Evolutionary conservation across 2,113 vertebrate genomes (phyloP).

Genomic region (Limnothrissa miodon): DNA sequence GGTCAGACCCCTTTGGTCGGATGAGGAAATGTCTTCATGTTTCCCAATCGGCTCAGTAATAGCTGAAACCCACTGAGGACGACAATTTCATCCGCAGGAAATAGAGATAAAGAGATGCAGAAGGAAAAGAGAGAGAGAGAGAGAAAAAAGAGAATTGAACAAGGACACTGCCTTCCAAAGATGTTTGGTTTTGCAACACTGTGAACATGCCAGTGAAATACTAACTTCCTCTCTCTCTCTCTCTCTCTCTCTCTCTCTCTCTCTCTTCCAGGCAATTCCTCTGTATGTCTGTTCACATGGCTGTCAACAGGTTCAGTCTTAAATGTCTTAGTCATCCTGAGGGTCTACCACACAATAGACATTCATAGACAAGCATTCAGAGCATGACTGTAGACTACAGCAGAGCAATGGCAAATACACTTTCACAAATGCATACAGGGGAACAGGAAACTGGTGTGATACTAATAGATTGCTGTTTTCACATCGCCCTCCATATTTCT

Average conservation of each 20-base stretch:
- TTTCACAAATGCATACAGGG: neutral
- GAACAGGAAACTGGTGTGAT: too few relatives aligned
- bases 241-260: neutral
- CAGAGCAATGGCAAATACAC: neutral
- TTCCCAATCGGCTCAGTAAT: constrained; percentile 48
- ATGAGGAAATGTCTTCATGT: constrained; percentile 66
- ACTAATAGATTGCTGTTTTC: too few relatives aligned
- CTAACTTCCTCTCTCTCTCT: neutral
- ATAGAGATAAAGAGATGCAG: neutral
- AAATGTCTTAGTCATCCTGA: too few relatives aligned
- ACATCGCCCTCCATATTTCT: too few relatives aligned
- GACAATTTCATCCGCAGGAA: constrained; percentile 16
- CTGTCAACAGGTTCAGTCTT: neutral
- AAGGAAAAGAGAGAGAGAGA: constrained; percentile 35
- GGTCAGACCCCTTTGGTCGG: constrained; percentile 45
- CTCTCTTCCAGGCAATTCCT: neutral
- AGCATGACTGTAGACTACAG: neutral
- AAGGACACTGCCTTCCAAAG: constrained; percentile 29
- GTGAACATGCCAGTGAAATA: neutral
- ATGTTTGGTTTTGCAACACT: neutral
- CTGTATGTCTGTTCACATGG: constrained; percentile 28
- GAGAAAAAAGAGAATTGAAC: constrained; percentile 11
- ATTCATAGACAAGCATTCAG: neutral
- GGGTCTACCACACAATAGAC: neutral
- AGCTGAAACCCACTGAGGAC: constrained; percentile 51